Conservation (phyloP, 2,113 vertebrate species). For the Cyprinodon tularosa region DNA sequence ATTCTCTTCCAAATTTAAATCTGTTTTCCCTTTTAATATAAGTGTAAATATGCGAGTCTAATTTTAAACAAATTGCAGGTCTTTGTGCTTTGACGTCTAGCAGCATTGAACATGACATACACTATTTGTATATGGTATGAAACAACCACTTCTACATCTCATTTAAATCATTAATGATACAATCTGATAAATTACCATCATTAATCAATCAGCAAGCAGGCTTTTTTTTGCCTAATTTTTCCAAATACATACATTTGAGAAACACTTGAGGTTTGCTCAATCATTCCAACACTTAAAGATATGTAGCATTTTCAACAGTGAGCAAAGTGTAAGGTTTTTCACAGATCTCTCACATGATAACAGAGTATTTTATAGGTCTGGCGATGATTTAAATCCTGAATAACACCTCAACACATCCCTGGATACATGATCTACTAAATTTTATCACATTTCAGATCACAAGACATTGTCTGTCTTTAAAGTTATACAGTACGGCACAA, state of each 20-base stretch:
- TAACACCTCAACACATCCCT: conserved; percentile 33
- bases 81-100: conserved; percentile 73
- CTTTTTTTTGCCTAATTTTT: background rate
- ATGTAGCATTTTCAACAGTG: conserved; percentile 13
- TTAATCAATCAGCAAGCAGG: conserved; percentile 14
- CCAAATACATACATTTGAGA: conserved; percentile 21
- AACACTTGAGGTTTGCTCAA: conserved; percentile 4
- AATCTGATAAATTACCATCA: conserved; percentile 15
- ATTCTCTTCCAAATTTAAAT: conserved; percentile 13
- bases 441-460: conserved; percentile 68
- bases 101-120: conserved; percentile 45
- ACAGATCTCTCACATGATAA: background rate
- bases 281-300: conserved; percentile 23
- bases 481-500: conserved; percentile 57
- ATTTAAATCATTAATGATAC: background rate
- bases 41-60: conserved; percentile 28
- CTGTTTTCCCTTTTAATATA: conserved; percentile 41
- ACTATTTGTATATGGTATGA: conserved; percentile 19
- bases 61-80: conserved; percentile 58
- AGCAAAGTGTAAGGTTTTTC: conserved; percentile 29
- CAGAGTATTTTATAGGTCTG: conserved; percentile 11
- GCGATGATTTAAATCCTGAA: conserved; percentile 30
- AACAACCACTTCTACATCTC: conserved; percentile 20
- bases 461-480: conserved; percentile 66
- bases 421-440: conserved; percentile 40